Evolutionary conservation across 2,797 vertebrate species (phyloP), one percentile per base, ranked within the genome.

Genomic region (Chloroceryle amazona): DNA sequence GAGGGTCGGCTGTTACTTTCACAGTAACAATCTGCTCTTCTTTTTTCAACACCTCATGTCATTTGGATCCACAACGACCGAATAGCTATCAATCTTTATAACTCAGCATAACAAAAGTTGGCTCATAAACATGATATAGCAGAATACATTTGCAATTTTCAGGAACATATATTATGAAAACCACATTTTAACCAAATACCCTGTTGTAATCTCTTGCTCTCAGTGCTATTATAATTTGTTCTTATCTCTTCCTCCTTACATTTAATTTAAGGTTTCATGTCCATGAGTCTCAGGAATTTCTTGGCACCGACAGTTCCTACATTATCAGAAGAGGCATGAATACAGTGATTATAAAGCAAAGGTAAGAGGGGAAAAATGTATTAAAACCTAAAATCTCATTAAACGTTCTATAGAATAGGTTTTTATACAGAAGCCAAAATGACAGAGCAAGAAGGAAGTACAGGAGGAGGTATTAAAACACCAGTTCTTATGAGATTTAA

Each of bases 261-360:
- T 93, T 90, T 94, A 95, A 97, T 92, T 94, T 93, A 87, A 96
- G 26, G 73, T 90, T 95, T 89, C 29, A 11, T 85, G 90, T 87
- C 86, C 61, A 31, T 68, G 83, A 93, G 63, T 97, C 78, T 89
- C 76, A 89, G 86, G 74, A 95, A 96, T 94, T 90, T 57, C 89
- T 90, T 93, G 82, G 88, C 91, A 89, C 58, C 66, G 61, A 75
- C 41, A 94, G 55, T 60, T 91, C 70, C 63, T 93, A 66, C 37
- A 81, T 80, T 90, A 89, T 80, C 83, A 95, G 85, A 91, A 90
- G 37, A 80, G 37, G 63, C 70, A 61, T 70, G 74, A 93, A 94
- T 46, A 86, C 66, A 93, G 57, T 85, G 41, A 93, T 39, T 93
- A 67, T 61, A 92, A 95, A 72, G 66, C 26, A 88, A 86, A 86